Evolutionary conservation across 2,113 vertebrate species (phyloP).

Genomic region (Ptychochromis oligacanthus): DNA sequence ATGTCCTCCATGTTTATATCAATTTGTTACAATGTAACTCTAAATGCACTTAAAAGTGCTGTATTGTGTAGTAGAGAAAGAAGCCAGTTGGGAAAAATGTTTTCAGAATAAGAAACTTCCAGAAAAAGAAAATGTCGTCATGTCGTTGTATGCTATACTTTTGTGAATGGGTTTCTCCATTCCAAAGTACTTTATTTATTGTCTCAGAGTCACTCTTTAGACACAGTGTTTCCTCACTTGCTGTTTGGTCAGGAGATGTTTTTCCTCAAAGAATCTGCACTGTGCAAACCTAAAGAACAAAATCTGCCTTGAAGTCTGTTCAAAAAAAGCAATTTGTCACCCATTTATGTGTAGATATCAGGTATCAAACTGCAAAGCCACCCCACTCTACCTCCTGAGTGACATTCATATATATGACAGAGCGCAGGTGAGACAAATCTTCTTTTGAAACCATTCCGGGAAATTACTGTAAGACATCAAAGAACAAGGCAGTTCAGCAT

Average conservation of each 20-base stretch:
- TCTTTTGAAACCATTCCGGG: background rate
- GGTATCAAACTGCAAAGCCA: background rate
- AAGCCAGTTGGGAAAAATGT: background rate
- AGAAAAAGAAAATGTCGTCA: background rate
- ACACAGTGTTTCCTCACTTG: background rate
- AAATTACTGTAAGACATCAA: background rate
- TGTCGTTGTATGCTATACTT: no score
- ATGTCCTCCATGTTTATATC: background rate
- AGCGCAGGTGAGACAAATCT: background rate
- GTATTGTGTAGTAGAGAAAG: accelerated
- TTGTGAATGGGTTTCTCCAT: no score
- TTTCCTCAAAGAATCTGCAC: background rate
- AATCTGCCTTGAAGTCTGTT: background rate
- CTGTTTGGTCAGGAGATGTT: background rate
- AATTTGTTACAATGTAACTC: background rate
- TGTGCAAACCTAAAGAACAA: background rate
- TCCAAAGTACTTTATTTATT: background rate
- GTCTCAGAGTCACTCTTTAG: background rate
- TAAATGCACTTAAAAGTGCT: background rate
- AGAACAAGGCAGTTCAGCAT: background rate
- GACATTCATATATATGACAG: background rate
- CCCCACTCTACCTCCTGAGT: background rate
- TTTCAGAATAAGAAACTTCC: background rate
- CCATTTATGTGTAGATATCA: background rate
- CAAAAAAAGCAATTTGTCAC: background rate